These are phyloP conservation scores for Pogonophryne albipinna DNA, from an alignment of 2,797 vertebrate species.

Conservation along the genomic window DNA sequence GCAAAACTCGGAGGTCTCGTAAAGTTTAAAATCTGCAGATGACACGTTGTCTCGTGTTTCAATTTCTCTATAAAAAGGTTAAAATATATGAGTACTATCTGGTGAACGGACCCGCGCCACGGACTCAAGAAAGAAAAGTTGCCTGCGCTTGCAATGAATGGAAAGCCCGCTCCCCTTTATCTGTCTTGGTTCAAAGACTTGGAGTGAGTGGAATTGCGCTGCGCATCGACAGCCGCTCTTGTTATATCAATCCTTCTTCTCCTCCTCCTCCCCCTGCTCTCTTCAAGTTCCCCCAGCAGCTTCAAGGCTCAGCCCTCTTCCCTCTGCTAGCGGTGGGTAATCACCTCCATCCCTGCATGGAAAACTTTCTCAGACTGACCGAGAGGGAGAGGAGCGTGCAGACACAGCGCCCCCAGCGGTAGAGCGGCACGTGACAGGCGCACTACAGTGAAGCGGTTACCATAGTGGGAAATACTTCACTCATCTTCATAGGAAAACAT, in stretches of 20 bases:
- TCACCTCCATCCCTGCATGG: constrained; percentile 68
- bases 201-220: constrained; percentile 68
- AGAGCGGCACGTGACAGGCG: constrained; percentile 1
- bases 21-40: constrained; percentile 55
- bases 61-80: not conserved
- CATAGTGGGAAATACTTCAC: too few relatives aligned
- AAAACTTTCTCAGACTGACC: constrained; percentile 65
- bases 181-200: constrained; percentile 64
- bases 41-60: constrained; percentile 41
- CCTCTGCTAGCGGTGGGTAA: constrained; percentile 68
- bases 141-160: constrained; percentile 62
- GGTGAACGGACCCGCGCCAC: constrained; percentile 40
- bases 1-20: constrained; percentile 49
- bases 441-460: not conserved
- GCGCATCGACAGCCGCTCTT: constrained; percentile 80
- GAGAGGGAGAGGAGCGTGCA: not conserved
- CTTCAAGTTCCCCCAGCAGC: constrained; percentile 78
- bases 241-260: constrained; percentile 89
- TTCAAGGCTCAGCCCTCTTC: constrained; percentile 90
- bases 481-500: too few relatives aligned
- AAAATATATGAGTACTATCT: not conserved
- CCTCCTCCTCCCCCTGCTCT: constrained; percentile 72
- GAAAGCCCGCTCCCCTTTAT: constrained; percentile 65
- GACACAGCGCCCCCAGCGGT: constrained; percentile 52
- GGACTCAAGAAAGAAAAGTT: constrained; percentile 38